Evolutionary conservation across 2,888 invertebrate species (phyloP), one percentile per base, ranked within the genome.

Genomic region (Pherbina coryleti): DNA sequence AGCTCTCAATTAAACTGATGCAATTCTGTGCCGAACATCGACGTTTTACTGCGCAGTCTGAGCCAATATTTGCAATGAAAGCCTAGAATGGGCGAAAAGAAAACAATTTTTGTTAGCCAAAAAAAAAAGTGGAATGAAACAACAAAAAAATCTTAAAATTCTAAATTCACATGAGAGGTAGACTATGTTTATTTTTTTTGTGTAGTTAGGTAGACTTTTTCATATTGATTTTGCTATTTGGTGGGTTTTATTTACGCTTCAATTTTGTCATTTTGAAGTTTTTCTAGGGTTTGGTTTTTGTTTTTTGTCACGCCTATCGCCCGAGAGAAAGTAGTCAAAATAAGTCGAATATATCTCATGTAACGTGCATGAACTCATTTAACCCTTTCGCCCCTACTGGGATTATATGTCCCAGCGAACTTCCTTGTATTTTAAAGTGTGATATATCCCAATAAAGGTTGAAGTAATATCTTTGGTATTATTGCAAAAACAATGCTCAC

Each of bases 21-120:
- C 97, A 93, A 89, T 96, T 95, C 73, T 92, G 93, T 0, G 97
- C 94, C 44, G 96, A 94, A 31, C 96, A 94, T 81, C 98, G 92
- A 78, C 97, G 91, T 79, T 96, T 93, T 2, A 94, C 94, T 5
- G 97, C 93, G 81, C 95, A 94, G 17, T 89, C 89, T 0, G 86
- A 85, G 77, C 84, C 86, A 75, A 89, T 88, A 82, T 89, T 88
- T 81, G 89, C 93, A 66, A 90, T 84, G 79, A 90, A 89, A 79
- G 84, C 86, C 90, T 90, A 80, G 34, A 82, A 83, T 72, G 28
- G 34, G 55, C 31, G 28, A n/a, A n/a, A 34, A 8, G 17, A 34
- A n/a, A 71, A 22, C 55, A 55, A 19, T 5, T 55, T 55, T 7
- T 19, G 55, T 55, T 19, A 19, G n/a, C 14, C 14, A 14, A 44